Percentiles rank a stretch among this genome's conserved stretches.
These are phyloP conservation scores for Morbakka virulenta DNA, from an alignment of 30 jellyfish, hydroid and myxozoan genomes.

Conservation along the genomic window DNA sequence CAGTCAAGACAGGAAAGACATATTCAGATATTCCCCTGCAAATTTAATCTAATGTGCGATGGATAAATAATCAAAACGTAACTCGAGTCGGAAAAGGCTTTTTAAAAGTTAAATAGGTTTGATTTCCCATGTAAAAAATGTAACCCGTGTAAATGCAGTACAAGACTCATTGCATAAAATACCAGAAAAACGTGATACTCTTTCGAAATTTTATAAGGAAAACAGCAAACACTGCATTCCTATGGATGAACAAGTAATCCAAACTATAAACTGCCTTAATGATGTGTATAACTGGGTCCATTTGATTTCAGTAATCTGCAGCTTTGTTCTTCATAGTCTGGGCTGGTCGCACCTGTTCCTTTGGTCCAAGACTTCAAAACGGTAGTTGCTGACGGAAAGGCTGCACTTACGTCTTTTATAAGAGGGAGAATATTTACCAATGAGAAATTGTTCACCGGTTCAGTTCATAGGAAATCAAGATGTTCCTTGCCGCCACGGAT, in stretches of 20 bases:
- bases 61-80: constrained; percentile 7
- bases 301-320: not conserved
- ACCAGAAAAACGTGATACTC: constrained; percentile 7
- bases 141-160: constrained; percentile 4
- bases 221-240: constrained; percentile 7
- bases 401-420: not conserved
- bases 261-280: constrained; percentile 9
- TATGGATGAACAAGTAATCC: constrained; percentile 15
- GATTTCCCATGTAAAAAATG: too few relatives aligned
- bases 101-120: too few relatives aligned
- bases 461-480: constrained; percentile 44
- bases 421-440: constrained; percentile 22
- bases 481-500: constrained; percentile 52
- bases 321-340: constrained; percentile 18
- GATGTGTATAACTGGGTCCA: constrained; percentile 15
- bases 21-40: constrained; percentile 14
- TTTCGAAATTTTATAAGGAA: constrained; percentile 1
- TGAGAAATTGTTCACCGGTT: constrained; percentile 34
- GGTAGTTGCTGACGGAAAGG: constrained; percentile 26
- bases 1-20: constrained; percentile 36
- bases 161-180: constrained; percentile 15
- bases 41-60: constrained; percentile 6
- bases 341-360: constrained; percentile 1
- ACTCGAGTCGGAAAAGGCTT: constrained; percentile 12
- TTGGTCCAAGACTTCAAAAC: constrained; percentile 37